Percentiles rank a stretch among this genome's conserved stretches.
phyloP scores from a whole-genome alignment of 2,113 vertebrate genomes.

The Oncorhynchus gorbuscha region DNA sequence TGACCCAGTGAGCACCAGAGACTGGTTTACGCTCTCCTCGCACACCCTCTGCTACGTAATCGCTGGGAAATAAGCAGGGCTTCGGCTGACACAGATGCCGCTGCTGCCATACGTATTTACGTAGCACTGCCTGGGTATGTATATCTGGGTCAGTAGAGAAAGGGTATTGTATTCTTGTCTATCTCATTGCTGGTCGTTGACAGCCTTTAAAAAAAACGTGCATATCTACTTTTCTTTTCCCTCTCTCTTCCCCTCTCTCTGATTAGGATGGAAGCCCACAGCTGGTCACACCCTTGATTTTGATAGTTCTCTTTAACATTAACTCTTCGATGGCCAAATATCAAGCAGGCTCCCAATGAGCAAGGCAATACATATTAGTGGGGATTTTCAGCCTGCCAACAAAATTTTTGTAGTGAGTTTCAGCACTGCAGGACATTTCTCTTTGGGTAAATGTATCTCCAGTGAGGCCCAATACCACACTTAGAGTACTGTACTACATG shows the following conservation, averaged over 20 bases:
- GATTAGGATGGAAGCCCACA: slow-evolving; percentile 27
- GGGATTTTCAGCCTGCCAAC: too few species aligned
- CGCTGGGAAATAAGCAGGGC: slow-evolving; percentile 22
- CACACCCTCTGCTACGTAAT: slow-evolving; percentile 52
- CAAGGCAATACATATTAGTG: too few species aligned
- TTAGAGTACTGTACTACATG: too few species aligned
- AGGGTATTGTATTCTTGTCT: slow-evolving; percentile 42
- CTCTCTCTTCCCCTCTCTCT: slow-evolving; percentile 22
- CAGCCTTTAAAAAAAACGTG: slow-evolving; percentile 25
- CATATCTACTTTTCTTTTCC: not conserved
- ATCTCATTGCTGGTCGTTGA: slow-evolving; percentile 17
- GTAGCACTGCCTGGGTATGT: not conserved
- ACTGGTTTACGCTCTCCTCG: slow-evolving; percentile 14
- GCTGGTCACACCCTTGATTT: slow-evolving; percentile 50
- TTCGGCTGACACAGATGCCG: slow-evolving; percentile 5
- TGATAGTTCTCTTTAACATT: slow-evolving; percentile 43
- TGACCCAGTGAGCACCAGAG: slow-evolving; percentile 57
- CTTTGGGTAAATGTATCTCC: too few species aligned
- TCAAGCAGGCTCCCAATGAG: not conserved
- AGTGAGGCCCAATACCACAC: too few species aligned
- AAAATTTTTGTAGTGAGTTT: too few species aligned
- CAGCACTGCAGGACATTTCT: too few species aligned
- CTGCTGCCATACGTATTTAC: not conserved
- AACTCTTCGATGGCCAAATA: slow-evolving; percentile 40
- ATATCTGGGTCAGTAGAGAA: slow-evolving; percentile 62